Conservation (phyloP, 2,888 invertebrate genomes). For the Neoascia interrupta region DNA sequence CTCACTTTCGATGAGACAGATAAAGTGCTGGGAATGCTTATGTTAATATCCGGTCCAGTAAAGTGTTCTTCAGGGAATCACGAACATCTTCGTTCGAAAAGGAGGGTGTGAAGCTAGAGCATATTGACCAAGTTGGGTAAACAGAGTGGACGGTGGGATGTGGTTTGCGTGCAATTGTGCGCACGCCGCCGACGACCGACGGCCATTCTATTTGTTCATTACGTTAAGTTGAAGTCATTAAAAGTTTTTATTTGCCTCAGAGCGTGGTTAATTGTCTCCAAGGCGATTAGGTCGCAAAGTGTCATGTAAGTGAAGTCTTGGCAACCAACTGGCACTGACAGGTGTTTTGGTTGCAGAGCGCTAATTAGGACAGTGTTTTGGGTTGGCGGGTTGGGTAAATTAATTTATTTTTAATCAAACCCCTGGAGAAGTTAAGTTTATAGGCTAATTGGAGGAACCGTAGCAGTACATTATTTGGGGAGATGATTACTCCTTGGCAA, state of each 20-base stretch:
- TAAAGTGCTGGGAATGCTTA: not conserved
- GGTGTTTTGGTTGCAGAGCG: not conserved
- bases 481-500: no score
- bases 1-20: conserved; percentile 16
- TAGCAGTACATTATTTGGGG: no score
- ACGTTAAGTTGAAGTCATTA: conserved; percentile 34
- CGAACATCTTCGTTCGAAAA: not conserved
- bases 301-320: conserved; percentile 11
- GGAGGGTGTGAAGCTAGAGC: not conserved
- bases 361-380: conserved; percentile 10
- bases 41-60: conserved; percentile 17
- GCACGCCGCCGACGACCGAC: not conserved
- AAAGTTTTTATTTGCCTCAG: conserved; percentile 25
- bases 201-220: conserved; percentile 26
- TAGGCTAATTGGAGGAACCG: not conserved
- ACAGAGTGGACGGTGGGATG: not conserved
- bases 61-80: not conserved
- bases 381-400: not conserved
- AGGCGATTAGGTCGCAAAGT: conserved; percentile 35
- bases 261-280: conserved; percentile 25
- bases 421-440: not conserved
- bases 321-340: conserved; percentile 13
- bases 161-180: conserved; percentile 3
- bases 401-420: not conserved
- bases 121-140: not conserved